A percentile compares a stretch with the other conserved stretches of the same genome.
These are phyloP conservation scores for Saimiri boliviensis DNA, from an alignment of 2,113 vertebrate species.

Conservation along the genomic window DNA sequence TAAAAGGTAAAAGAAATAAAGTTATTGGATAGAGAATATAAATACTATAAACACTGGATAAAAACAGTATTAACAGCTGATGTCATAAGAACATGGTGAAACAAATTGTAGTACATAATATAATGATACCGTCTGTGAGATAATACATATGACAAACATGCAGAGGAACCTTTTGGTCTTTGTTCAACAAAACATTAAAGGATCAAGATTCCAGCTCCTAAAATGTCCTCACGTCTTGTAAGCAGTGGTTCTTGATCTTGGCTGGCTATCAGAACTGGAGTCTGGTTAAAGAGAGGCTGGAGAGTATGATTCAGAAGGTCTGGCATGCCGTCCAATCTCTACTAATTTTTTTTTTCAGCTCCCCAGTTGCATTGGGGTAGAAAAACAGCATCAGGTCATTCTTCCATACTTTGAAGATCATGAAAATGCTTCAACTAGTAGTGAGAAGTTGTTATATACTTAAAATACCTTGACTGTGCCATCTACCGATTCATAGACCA, in stretches of 20 bases:
- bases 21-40: neutral
- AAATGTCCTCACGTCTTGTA: neutral
- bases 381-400: neutral
- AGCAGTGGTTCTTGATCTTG: neutral
- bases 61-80: neutral
- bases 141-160: neutral
- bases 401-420: neutral
- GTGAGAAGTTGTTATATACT: neutral
- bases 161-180: neutral
- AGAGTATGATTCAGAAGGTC: neutral
- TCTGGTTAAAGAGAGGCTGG: neutral
- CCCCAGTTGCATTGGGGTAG: neutral
- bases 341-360: neutral
- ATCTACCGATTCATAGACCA: conserved; percentile 92
- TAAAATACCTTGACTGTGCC: conserved; percentile 89
- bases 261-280: neutral
- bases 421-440: neutral
- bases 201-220: neutral
- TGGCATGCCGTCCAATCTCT: neutral
- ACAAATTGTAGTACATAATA: neutral
- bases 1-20: neutral
- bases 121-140: neutral
- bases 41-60: neutral
- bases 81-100: neutral
- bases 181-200: neutral